Base-by-base conservation (phyloP, 2,888 invertebrate genomes). In the Trissolcus japonicus region DNA sequence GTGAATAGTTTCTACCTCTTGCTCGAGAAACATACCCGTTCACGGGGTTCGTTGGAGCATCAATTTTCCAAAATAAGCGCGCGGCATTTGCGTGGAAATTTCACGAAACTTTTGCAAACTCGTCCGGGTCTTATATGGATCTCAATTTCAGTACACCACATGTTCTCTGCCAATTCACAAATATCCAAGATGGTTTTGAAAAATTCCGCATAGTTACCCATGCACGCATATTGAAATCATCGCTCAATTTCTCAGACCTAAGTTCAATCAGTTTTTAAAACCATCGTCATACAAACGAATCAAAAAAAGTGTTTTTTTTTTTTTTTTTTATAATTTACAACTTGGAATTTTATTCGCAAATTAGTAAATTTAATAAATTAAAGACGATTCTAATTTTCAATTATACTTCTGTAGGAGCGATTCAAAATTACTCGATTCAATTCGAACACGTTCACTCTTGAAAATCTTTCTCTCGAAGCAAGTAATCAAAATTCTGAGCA, bases 31-130 rank as follows among this genome's bases (percentile, higher is more conserved):
- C 68, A 72, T 56, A 68, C 65, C 54, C 51, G 40, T 60, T 51
- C 61, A 9, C 35, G 25, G 60, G 74, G 78, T 78, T 80, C 78
- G 76, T 78, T 66, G 79, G 72, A 80, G 82, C 83, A 83, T 84
- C 84, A 83, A 84, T 84, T 35, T 82, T 82, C 81, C 80, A 81
- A 76, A 83, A 83, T 82, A 83, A 80, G 81, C 80, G 82, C 81
- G 76, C 78, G 78, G 77, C 80, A 83, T 83, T 83, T 80, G 81
- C 81, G 76, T 76, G 77, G 76, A 69, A 79, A 79, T 80, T 76
- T 78, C 79, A 48, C 60, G 78, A 73, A 81, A 82, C 81, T 81
- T 80, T 81, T 80, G 80, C 78, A 69, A 81, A 79, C 82, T 83
- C 80, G 81, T 79, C 71, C 76, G 80, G 78, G 80, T 82, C 83